Conservation (phyloP, 1,140 invertebrate genomes). For the Uloborus diversus region DNA sequence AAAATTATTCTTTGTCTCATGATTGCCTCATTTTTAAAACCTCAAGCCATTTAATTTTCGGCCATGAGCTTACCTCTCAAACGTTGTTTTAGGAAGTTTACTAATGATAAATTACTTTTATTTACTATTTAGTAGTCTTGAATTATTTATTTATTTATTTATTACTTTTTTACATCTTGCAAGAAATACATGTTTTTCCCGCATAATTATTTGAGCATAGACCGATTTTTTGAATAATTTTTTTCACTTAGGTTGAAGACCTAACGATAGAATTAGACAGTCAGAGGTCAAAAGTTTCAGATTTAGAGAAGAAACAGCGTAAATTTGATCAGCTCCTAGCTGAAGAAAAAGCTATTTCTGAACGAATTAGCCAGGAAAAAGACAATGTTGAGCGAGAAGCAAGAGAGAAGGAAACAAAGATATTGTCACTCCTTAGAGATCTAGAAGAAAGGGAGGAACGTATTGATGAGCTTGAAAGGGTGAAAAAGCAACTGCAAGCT, state of each 20-base stretch:
- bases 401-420: conserved; percentile 96
- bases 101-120: too few relatives aligned
- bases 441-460: conserved; percentile 90
- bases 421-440: conserved; percentile 88
- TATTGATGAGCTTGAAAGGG: conserved; percentile 89
- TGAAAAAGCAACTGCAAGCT: conserved; percentile 83
- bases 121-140: too few relatives aligned
- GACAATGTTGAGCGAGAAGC: conserved; percentile 93
- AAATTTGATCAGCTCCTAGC: conserved; percentile 96
- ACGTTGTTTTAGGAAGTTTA: too few relatives aligned
- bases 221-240: too few relatives aligned
- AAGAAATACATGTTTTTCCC: too few relatives aligned
- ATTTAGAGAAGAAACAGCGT: conserved; percentile 96
- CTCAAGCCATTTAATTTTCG: too few relatives aligned
- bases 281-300: conserved; percentile 83
- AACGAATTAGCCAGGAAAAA: conserved; percentile 80
- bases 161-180: too few relatives aligned
- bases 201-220: too few relatives aligned
- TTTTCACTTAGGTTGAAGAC: conserved; percentile 68
- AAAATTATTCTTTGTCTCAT: too few relatives aligned
- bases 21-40: too few relatives aligned
- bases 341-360: conserved; percentile 85
- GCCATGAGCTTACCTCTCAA: too few relatives aligned
- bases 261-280: conserved; percentile 80
- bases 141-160: too few relatives aligned